Percentiles rank a stretch among this genome's conserved stretches.
phyloP scores from a whole-genome alignment of 2,113 vertebrate genomes.

The Spilogale gracilis region DNA sequence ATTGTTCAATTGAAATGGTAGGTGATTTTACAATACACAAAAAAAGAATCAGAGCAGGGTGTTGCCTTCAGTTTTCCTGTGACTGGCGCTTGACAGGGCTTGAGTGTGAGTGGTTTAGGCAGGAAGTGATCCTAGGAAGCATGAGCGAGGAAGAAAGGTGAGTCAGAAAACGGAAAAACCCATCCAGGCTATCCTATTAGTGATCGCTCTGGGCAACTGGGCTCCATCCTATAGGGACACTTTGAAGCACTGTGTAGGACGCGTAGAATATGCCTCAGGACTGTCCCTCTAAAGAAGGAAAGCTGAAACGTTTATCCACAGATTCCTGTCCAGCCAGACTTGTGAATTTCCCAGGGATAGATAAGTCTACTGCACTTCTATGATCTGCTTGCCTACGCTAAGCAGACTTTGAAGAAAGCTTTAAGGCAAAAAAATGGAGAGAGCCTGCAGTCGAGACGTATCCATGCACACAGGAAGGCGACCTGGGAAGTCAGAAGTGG shows the following conservation, averaged over 20 bases:
- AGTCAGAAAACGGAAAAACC: background rate
- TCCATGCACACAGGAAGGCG: rapidly evolving
- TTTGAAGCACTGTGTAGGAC: background rate
- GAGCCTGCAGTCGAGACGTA: too few species aligned
- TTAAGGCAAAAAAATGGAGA: background rate
- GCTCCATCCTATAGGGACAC: background rate
- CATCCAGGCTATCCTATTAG: too few species aligned
- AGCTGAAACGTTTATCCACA: background rate
- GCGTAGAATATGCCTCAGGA: background rate
- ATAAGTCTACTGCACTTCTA: background rate
- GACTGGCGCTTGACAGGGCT: background rate
- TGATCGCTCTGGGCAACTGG: too few species aligned
- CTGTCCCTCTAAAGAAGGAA: background rate
- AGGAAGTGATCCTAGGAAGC: background rate
- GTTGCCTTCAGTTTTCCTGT: background rate
- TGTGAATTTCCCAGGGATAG: background rate
- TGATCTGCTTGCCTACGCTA: too few species aligned
- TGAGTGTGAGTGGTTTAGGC: too few species aligned
- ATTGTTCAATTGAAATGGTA: background rate
- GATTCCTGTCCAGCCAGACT: background rate
- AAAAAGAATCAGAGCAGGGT: background rate
- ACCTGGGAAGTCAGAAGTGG: background rate
- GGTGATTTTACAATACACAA: background rate
- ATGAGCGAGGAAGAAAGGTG: background rate
- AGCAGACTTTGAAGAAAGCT: background rate